Percentiles rank a stretch among this genome's conserved stretches.
Evolutionary conservation across 2,888 invertebrate species (phyloP).

Genomic region (Polyploca ridens): DNA sequence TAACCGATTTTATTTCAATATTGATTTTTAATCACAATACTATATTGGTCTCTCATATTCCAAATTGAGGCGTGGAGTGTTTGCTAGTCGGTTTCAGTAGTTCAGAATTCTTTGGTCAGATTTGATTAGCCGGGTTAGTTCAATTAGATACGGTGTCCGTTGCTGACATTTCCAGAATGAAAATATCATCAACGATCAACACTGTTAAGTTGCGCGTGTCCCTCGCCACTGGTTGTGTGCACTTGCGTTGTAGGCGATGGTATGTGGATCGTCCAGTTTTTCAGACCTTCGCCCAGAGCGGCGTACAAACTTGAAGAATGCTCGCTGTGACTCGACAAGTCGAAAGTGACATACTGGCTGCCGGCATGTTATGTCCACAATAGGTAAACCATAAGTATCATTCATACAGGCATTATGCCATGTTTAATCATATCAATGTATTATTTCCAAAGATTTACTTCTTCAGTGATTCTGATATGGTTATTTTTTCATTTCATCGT

Average conservation of each 20-base stretch:
- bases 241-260: slow-evolving; percentile 82
- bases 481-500: slow-evolving; percentile 65
- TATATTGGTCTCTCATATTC: slow-evolving; percentile 28
- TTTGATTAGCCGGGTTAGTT: slow-evolving; percentile 59
- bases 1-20: slow-evolving; percentile 25
- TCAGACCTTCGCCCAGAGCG: slow-evolving; percentile 83
- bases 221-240: slow-evolving; percentile 74
- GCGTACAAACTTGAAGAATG: slow-evolving; percentile 75
- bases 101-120: slow-evolving; percentile 60
- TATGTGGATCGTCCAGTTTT: slow-evolving; percentile 85
- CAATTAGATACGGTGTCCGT: slow-evolving; percentile 78
- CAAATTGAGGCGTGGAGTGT: slow-evolving; percentile 53
- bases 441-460: slow-evolving; percentile 38
- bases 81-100: slow-evolving; percentile 62
- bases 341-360: slow-evolving; percentile 77
- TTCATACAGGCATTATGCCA: slow-evolving; percentile 79
- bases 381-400: slow-evolving; percentile 85
- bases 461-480: slow-evolving; percentile 57
- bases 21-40: slow-evolving; percentile 9
- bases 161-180: slow-evolving; percentile 78
- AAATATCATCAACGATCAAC: slow-evolving; percentile 79
- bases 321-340: slow-evolving; percentile 75
- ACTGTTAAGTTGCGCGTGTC: slow-evolving; percentile 67
- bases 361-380: slow-evolving; percentile 77
- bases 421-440: slow-evolving; percentile 64